Evolutionary conservation across 2,113 vertebrate genomes (phyloP).

Genomic region (Mormyrus lacerda): DNA sequence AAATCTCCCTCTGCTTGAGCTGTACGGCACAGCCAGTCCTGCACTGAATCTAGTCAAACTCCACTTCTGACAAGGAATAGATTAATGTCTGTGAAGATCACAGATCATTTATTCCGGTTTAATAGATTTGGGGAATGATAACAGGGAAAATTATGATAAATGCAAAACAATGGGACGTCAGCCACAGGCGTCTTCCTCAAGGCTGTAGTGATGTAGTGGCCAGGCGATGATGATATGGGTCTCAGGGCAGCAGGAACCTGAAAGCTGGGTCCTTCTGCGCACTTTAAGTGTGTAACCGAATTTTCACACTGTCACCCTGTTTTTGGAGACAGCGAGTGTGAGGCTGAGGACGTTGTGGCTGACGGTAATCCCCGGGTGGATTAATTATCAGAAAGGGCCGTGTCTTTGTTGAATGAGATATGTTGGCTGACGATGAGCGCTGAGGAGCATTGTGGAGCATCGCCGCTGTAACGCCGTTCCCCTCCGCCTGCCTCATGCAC

Average conservation of each 20-base stretch:
- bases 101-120: slow-evolving; percentile 4
- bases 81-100: neutral
- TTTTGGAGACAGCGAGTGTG: neutral
- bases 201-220: neutral
- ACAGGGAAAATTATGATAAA: neutral
- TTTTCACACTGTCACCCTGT: neutral
- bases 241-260: neutral
- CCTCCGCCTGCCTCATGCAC: neutral
- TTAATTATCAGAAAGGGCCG: slow-evolving; percentile 18
- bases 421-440: neutral
- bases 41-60: neutral
- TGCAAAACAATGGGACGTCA: neutral
- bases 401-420: slow-evolving; percentile 5
- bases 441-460: too few relatives aligned
- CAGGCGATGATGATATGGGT: neutral
- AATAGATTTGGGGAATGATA: slow-evolving; percentile 8
- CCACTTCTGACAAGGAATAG: slow-evolving; percentile 6
- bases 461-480: neutral
- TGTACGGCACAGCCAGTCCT: neutral
- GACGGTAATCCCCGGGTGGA: slow-evolving; percentile 18
- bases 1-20: neutral
- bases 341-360: neutral
- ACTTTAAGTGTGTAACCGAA: neutral
- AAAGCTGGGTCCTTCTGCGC: neutral
- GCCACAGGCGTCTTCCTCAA: neutral